Evolutionary conservation across 2,888 invertebrate genomes (phyloP), one percentile per base, ranked within the genome.

Genomic region (Nemoura dubitans): DNA sequence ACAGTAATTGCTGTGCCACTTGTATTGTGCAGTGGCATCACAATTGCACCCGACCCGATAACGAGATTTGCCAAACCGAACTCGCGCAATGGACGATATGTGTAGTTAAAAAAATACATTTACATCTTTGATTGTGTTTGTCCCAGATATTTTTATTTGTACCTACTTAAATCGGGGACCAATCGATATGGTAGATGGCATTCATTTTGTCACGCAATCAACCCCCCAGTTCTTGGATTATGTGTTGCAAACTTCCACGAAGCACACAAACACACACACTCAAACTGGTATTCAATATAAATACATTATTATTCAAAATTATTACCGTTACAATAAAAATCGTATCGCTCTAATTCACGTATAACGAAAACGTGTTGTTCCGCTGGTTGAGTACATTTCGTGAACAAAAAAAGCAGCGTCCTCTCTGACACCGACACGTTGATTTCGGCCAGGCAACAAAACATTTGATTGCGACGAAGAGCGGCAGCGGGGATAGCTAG

Each of bases 121-220:
- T 59, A 21, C 84, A 84, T 84, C 26, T 84, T 84, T 76, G 76
- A 84, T 84, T 84, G 76, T 76, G 76, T 59, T n/a, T 84, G 84
- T 29, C n/a, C 84, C 76, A 84, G 29, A 28, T 76, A 84, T 84
- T 81, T 81, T 27, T 81, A 30, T 59, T 59, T 59, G 59, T 59
- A 59, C 59, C 21, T 59, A 59, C 59, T 59, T 59, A 59, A 59
- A 59, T 29, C 30, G 81, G 28, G n/a, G 81, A 28, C 28, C 81
- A 81, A 81, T 81, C 81, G 81, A 81, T 81, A 81, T 2, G 5
- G n/a, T 28, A 30, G 29, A 28, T 28, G 81, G n/a, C 28, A 81
- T 30, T 28, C 81, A 81, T 81, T 80, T 78, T 81, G 30, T 81
- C 81, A 81, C 81, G 81, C 81, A 81, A 28, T 81, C 81, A 81